A percentile compares a stretch with the other conserved stretches of the same genome.
Conservation (phyloP, 2,888 invertebrate genomes). For the Rapana venosa region DNA sequence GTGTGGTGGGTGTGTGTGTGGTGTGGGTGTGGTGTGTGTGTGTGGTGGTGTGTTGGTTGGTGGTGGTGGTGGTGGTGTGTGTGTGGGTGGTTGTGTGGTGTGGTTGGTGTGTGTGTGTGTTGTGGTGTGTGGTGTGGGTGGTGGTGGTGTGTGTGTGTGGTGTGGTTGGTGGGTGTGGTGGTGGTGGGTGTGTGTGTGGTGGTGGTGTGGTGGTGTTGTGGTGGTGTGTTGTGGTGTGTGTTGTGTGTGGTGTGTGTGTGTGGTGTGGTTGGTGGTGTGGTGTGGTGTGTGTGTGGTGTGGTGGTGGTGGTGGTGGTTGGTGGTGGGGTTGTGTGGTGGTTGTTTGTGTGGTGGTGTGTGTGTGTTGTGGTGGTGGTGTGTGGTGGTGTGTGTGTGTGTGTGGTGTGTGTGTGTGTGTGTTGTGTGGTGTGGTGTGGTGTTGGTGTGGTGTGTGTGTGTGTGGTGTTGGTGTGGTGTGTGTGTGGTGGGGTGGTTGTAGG, state of each 20-base stretch:
- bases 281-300: neutral
- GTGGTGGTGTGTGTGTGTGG: too few relatives aligned
- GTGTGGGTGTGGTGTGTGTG: too few relatives aligned
- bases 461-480: too few relatives aligned
- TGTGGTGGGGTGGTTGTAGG: neutral
- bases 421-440: neutral
- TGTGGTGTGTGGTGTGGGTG: too few relatives aligned
- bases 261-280: too few relatives aligned
- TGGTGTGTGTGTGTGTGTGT: too few relatives aligned
- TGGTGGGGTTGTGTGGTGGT: neutral
- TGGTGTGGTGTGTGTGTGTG: slow-evolving; percentile 1
- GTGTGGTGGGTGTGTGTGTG: slow-evolving; percentile 1
- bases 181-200: neutral
- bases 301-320: too few relatives aligned
- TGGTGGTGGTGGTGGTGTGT: too few relatives aligned
- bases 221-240: too few relatives aligned
- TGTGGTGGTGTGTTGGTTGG: neutral
- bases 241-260: slow-evolving; percentile 1
- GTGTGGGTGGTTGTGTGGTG: neutral
- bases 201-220: too few relatives aligned
- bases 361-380: neutral
- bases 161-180: too few relatives aligned
- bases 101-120: too few relatives aligned
- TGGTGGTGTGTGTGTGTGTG: slow-evolving; percentile 1
- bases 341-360: neutral